phyloP scores from a whole-genome alignment of 2,113 vertebrate species.

The Prunella fulvescens region DNA sequence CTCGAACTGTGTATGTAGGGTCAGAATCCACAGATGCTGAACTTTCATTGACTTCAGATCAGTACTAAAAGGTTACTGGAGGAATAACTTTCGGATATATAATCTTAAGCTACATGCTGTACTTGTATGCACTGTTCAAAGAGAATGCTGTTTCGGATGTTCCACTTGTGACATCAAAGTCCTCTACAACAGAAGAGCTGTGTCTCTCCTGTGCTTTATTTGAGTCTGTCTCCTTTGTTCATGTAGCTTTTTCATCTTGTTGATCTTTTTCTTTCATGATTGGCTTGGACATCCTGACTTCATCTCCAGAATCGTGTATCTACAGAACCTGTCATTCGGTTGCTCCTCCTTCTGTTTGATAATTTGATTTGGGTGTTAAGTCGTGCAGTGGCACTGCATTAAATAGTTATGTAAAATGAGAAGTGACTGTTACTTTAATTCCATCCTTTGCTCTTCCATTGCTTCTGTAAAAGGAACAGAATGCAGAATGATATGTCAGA shows the following conservation, averaged over 20 bases:
- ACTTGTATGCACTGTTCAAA: neutral
- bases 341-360: neutral
- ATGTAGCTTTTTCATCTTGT: neutral
- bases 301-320: neutral
- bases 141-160: neutral
- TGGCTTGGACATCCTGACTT: neutral
- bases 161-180: neutral
- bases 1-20: neutral
- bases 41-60: neutral
- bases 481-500: neutral
- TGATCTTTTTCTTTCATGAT: neutral
- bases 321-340: neutral
- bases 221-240: neutral
- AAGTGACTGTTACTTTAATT: neutral
- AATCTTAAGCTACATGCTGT: neutral
- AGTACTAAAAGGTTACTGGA: neutral
- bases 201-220: neutral
- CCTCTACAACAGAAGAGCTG: neutral
- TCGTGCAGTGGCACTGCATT: neutral
- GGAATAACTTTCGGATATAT: neutral
- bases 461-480: conserved; percentile 16
- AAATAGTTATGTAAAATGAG: neutral
- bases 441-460: neutral
- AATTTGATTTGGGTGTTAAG: conserved; percentile 30
- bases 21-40: neutral